Evolutionary conservation across 2,888 invertebrate species (phyloP).

Genomic region (Hyalella azteca): DNA sequence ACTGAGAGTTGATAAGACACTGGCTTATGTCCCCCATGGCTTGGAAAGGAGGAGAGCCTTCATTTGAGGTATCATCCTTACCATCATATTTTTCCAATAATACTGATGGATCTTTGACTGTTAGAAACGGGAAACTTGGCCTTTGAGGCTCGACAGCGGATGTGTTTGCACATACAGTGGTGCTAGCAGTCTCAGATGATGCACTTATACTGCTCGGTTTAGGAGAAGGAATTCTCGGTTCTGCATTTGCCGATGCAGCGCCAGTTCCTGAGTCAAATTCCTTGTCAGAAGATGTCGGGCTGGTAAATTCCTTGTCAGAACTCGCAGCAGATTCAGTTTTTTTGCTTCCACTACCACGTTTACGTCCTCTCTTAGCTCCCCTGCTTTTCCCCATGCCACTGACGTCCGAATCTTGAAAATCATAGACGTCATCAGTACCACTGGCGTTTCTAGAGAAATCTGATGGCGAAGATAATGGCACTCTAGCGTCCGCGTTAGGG

Average conservation of each 20-base stretch:
- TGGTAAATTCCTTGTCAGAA: neutral
- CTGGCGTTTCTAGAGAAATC: constrained; percentile 32
- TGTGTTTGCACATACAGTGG: neutral
- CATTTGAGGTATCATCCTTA: constrained; percentile 11
- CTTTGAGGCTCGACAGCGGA: neutral
- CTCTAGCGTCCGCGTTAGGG: neutral
- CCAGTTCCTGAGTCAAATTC: neutral
- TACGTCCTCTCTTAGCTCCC: constrained; percentile 12
- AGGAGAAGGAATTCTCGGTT: neutral
- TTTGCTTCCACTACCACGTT: neutral
- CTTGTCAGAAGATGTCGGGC: neutral
- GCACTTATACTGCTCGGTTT: neutral
- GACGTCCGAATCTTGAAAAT: constrained; percentile 53
- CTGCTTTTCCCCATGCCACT: neutral
- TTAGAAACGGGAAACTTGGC: constrained; percentile 15
- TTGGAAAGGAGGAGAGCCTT: constrained; percentile 30
- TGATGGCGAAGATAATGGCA: constrained; percentile 41
- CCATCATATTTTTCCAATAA: constrained; percentile 34
- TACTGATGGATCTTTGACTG: constrained; percentile 35
- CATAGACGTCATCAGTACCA: constrained; percentile 54
- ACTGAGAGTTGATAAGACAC: constrained; percentile 31
- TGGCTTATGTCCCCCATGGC: constrained; percentile 10
- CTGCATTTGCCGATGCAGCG: neutral
- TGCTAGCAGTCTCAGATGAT: neutral
- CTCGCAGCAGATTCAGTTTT: neutral